A percentile compares a stretch with the other conserved stretches of the same genome.
Conservation (phyloP, 1,140 invertebrate species). For the Aphelenchoides besseyi region DNA sequence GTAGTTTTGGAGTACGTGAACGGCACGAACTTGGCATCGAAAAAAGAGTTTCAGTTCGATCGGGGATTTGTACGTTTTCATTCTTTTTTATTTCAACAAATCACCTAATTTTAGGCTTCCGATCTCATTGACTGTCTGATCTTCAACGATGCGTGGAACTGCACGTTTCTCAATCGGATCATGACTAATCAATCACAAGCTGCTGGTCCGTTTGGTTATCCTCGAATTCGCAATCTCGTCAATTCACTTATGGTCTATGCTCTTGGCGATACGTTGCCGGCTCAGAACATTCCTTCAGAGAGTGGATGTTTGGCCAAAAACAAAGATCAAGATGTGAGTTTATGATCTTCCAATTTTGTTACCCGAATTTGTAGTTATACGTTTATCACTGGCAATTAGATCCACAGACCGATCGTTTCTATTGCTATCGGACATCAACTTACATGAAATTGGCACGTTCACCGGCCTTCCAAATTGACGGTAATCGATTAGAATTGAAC, state of each 20-base stretch:
- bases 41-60: neutral
- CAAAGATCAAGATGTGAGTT: slow-evolving; percentile 14
- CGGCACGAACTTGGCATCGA: neutral
- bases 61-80: slow-evolving; percentile 2
- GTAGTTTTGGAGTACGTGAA: slow-evolving; percentile 9
- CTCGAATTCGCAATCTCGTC: neutral
- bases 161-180: slow-evolving; percentile 7
- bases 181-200: neutral
- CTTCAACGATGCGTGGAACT: slow-evolving; percentile 9
- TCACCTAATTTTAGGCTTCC: neutral
- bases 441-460: slow-evolving; percentile 12
- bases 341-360: neutral
- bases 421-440: slow-evolving; percentile 9
- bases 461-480: slow-evolving; percentile 19
- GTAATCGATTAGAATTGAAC: neutral
- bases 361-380: slow-evolving; percentile 2
- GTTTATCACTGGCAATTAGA: slow-evolving; percentile 13
- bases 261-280: slow-evolving; percentile 4
- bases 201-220: neutral
- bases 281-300: neutral
- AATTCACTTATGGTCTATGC: slow-evolving; percentile 2
- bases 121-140: slow-evolving; percentile 11
- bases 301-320: slow-evolving; percentile 20
- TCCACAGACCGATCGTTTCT: neutral
- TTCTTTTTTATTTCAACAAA: neutral